Evolutionary conservation across 2,888 invertebrate genomes (phyloP).

Genomic region (Beris morrisii): DNA sequence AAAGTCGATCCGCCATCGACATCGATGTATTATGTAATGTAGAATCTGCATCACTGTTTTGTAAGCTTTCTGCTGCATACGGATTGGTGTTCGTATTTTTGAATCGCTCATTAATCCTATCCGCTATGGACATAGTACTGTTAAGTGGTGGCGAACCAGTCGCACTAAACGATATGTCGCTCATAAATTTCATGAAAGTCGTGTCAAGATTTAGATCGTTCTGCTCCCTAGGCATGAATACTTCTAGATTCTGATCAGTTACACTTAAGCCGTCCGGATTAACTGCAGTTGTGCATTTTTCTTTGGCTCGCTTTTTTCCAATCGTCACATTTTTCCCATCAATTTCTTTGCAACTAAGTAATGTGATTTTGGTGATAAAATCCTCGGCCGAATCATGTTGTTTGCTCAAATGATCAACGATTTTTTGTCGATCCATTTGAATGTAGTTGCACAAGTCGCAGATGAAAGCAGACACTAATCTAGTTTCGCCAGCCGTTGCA

Average conservation of each 20-base stretch:
- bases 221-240: constrained; percentile 30
- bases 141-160: constrained; percentile 9
- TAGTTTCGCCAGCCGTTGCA: background rate
- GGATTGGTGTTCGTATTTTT: constrained; percentile 6
- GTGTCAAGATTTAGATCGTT: constrained; percentile 34
- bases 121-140: constrained; percentile 44
- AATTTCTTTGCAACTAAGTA: constrained; percentile 41
- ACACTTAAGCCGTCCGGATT: constrained; percentile 18
- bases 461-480: constrained; percentile 59
- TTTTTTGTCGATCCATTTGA: constrained; percentile 64
- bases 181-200: constrained; percentile 34
- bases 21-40: background rate
- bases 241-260: constrained; percentile 32
- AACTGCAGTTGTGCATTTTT: background rate
- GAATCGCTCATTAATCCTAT: constrained; percentile 43
- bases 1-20: constrained; percentile 32
- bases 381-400: constrained; percentile 45
- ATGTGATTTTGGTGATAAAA: constrained; percentile 34
- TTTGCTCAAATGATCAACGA: constrained; percentile 63
- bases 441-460: constrained; percentile 74
- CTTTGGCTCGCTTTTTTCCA: background rate
- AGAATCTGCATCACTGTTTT: constrained; percentile 27
- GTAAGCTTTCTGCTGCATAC: background rate
- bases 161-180: constrained; percentile 32
- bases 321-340: background rate